Evolutionary conservation across 2,797 vertebrate species (phyloP).

Genomic region (Enteromius mattozi): DNA sequence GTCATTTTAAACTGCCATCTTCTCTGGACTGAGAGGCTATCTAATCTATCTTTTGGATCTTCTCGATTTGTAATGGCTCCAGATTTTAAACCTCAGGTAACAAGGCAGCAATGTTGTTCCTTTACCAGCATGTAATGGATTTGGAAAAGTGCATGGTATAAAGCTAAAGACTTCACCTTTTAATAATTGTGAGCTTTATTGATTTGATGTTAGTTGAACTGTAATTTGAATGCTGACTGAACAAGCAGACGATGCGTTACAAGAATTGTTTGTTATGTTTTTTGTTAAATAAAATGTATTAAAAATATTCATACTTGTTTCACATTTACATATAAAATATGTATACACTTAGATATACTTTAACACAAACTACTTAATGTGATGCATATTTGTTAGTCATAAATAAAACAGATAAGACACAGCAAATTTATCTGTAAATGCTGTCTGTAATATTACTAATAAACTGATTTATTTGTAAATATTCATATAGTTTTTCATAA

Average conservation of each 20-base stretch:
- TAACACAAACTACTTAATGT: background rate
- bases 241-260: background rate
- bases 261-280: constrained; percentile 1
- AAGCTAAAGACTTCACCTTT: background rate
- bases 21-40: constrained; percentile 6
- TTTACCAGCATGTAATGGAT: constrained; percentile 14
- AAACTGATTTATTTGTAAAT: background rate
- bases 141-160: background rate
- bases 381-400: background rate
- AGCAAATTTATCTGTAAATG: background rate
- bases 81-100: background rate
- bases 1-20: constrained; percentile 29
- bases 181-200: constrained; percentile 1
- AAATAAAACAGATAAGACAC: background rate
- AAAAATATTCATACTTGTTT: too few relatives aligned
- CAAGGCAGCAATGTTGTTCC: background rate
- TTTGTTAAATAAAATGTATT: too few relatives aligned
- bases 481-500: background rate
- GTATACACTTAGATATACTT: background rate
- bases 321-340: background rate
- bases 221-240: background rate
- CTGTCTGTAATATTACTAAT: background rate
- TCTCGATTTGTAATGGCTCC: background rate
- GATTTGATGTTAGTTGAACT: background rate
- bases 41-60: background rate